Percentiles rank a stretch among this genome's conserved stretches.
Conservation (phyloP, 2,113 vertebrate genomes). For the Reinhardtius hippoglossoides region DNA sequence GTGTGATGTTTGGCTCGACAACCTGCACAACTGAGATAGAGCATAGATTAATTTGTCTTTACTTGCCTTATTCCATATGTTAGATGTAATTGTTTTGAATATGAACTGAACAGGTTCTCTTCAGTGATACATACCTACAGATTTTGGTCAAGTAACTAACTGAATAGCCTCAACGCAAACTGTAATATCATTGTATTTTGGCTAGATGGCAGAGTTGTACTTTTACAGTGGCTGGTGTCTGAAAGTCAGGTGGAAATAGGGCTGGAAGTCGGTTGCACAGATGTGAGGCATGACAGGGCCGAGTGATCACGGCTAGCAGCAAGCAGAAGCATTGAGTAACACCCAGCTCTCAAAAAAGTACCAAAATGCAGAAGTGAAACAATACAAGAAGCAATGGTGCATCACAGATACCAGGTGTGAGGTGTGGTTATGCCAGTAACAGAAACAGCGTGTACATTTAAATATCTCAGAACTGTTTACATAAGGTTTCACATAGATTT, state of each 20-base stretch:
- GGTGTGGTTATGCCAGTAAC: constrained; percentile 49
- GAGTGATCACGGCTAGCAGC: constrained; percentile 59
- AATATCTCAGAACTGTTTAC: constrained; percentile 58
- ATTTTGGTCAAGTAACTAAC: constrained; percentile 1
- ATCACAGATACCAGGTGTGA: constrained; percentile 62
- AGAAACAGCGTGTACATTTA: constrained; percentile 49
- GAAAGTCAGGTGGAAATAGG: constrained; percentile 37
- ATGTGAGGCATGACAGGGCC: constrained; percentile 52
- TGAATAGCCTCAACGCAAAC: constrained; percentile 10
- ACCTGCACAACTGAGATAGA: constrained; percentile 32
- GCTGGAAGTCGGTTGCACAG: constrained; percentile 44
- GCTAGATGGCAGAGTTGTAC: constrained; percentile 47
- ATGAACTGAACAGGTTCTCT: background rate
- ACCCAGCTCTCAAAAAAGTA: constrained; percentile 43
- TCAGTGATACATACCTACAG: constrained; percentile 59
- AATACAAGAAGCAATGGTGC: constrained; percentile 49
- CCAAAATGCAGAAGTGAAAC: constrained; percentile 78
- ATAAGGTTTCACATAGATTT: constrained; percentile 11
- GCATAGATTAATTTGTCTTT: constrained; percentile 13
- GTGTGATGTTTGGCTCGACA: constrained; percentile 51
- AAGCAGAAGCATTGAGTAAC: constrained; percentile 59
- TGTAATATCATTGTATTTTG: constrained; percentile 25
- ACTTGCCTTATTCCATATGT: background rate
- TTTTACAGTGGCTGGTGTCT: constrained; percentile 8
- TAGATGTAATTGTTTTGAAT: background rate